Conservation (phyloP, 2,888 invertebrate genomes). For the Dendrolimus pini region DNA sequence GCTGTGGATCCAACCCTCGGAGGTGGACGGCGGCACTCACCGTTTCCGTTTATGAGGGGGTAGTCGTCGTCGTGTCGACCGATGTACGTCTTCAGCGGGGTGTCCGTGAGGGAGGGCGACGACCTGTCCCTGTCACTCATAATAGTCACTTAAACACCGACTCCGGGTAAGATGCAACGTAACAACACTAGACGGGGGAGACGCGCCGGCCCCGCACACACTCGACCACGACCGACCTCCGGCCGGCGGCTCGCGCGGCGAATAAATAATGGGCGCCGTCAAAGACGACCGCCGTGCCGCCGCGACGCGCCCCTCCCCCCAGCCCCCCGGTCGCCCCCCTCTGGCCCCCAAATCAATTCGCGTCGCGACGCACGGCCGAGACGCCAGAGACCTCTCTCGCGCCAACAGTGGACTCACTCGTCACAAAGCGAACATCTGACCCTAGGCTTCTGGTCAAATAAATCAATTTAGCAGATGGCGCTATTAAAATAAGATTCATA, state of each 20-base stretch:
- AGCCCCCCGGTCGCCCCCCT: slow-evolving; percentile 13
- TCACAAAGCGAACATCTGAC: not conserved
- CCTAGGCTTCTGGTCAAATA: too few relatives aligned
- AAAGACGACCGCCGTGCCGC: slow-evolving; percentile 14
- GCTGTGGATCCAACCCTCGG: not conserved
- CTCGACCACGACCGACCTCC: slow-evolving; percentile 69
- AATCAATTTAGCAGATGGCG: slow-evolving; percentile 13
- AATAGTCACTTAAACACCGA: slow-evolving; percentile 78
- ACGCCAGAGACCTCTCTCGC: not conserved
- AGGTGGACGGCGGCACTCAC: slow-evolving; percentile 51
- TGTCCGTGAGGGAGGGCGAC: slow-evolving; percentile 92
- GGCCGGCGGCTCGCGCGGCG: slow-evolving; percentile 75
- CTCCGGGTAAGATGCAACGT: slow-evolving; percentile 32
- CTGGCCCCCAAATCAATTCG: slow-evolving; percentile 29
- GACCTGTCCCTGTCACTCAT: slow-evolving; percentile 94
- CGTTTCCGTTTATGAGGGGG: slow-evolving; percentile 86
- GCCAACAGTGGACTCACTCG: not conserved
- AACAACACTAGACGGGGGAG: slow-evolving; percentile 55
- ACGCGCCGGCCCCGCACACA: slow-evolving; percentile 64
- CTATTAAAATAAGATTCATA: not conserved
- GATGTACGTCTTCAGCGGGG: slow-evolving; percentile 90
- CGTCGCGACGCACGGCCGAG: slow-evolving; percentile 11
- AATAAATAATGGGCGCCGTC: slow-evolving; percentile 48
- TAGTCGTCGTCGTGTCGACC: slow-evolving; percentile 89
- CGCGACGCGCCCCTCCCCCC: slow-evolving; percentile 19